These are phyloP conservation scores for Chondrilla cf. caribensis DNA, from an alignment of 37 sponge, comb jelly and placozoan species.

Conservation along the genomic window DNA sequence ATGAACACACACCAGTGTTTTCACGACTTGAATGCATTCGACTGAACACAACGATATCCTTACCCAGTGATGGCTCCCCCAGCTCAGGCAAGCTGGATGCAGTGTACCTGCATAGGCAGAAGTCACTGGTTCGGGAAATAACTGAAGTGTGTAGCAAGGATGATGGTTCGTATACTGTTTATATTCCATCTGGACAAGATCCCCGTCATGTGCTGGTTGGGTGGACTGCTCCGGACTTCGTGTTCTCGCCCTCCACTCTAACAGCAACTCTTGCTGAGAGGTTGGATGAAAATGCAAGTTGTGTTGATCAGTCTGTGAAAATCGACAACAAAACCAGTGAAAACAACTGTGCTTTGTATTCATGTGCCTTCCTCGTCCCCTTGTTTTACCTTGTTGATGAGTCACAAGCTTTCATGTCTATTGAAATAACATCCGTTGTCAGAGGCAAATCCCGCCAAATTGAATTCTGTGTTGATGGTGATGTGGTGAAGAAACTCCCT, in stretches of 20 bases:
- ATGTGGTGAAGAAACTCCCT: neutral
- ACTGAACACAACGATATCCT: slow-evolving; percentile 49
- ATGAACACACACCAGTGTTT: slow-evolving; percentile 19
- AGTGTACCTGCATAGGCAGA: no score
- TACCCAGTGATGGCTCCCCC: neutral
- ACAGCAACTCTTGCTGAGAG: neutral
- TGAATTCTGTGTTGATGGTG: neutral
- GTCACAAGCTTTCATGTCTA: neutral
- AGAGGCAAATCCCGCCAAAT: neutral
- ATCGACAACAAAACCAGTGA: neutral
- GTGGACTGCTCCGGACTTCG: slow-evolving; percentile 63
- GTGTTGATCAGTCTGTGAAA: slow-evolving; percentile 1
- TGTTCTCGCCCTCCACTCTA: slow-evolving; percentile 1
- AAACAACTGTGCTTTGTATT: neutral
- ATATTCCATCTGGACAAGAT: slow-evolving; percentile 49
- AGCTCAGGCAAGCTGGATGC: no score
- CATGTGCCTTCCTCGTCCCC: slow-evolving; percentile 43
- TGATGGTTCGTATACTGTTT: slow-evolving; percentile 40
- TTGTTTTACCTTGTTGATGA: slow-evolving; percentile 22
- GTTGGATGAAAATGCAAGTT: neutral
- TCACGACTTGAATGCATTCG: slow-evolving; percentile 47
- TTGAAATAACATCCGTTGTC: neutral
- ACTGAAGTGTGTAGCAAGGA: no score
- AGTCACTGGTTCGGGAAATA: no score
- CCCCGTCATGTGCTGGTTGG: slow-evolving; percentile 50